Base-by-base conservation (phyloP, 2,888 invertebrate genomes). In the Catocala sponsa region DNA sequence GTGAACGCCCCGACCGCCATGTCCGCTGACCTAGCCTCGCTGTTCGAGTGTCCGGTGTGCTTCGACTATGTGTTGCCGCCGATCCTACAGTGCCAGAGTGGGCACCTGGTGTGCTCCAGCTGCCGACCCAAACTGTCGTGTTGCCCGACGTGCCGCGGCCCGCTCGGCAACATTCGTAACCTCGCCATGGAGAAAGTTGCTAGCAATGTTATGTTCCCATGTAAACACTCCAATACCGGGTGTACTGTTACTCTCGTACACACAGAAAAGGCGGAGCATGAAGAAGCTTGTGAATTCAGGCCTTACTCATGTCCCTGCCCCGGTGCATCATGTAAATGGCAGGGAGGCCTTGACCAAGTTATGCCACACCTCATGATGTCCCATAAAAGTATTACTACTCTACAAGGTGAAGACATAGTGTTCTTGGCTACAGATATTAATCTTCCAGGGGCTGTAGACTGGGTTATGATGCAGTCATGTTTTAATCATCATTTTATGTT, bases 381-480 rank as follows among this genome's bases (percentile, higher is more conserved):
- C 58, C 99, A 99, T 91, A 99, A 99, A 93, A 99, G 99, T 84
- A 99, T 99, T 82, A 99, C 99, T 13, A 99, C 99, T 55, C 95
- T 99, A 66, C 99, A 99, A 96, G 99, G 98, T 55, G 99, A 99
- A 93, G 99, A 99, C 89, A 99, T 99, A 80, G 99, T 99, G 55
- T 99, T 99, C 92, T 95, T 99, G 79, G 99, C 99, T 1, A 99
- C 99, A 44, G 99, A 99, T 91, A 99, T 99, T 68, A 99, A 99
- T 94, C 96, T 99, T 74, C 99, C 99, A 6, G 99, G 99, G 63
- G 99, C 99, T 41, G 99, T 99, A 9, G 99, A 99, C 91, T 99
- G 99, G 99, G 98, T 98, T 4, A 99, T 99, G 99, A 99, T 99
- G 99, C 99, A 99, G 94, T 99, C 99, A 35, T 99, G 99, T 91